Base-by-base conservation (phyloP, 2,888 invertebrate genomes). In the Cataglyphis altisquamis region DNA sequence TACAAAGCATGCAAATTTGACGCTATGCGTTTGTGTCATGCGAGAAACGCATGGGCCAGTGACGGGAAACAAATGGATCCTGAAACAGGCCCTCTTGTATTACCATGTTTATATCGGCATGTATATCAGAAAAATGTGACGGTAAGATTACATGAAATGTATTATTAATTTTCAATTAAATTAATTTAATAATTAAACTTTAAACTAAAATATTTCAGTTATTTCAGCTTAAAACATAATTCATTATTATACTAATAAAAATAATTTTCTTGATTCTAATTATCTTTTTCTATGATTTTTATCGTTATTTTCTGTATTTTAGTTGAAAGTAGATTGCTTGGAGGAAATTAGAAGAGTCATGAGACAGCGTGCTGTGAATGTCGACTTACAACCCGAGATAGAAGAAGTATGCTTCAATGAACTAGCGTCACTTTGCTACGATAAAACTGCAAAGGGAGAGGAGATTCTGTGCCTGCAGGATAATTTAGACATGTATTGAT, bases 381-480 rank as follows among this genome's bases (percentile, higher is more conserved):
- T 99, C 1, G 98, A 99, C 93, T 96, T 99, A 60, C 97, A 98
- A 92, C 99, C 99, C 1, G 98, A 99, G 95, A 97, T 99, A 68
- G 99, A 99, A 95, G 97, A 98, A 91, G 96, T 96, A 55, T 99
- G 99, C 93, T 96, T 99, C 32, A 96, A 97, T 86, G 99, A 99
- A 92, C 96, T 99, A 29, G 97, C 98, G 0, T 96, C 96, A 83
- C 96, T 96, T 90, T 99, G 99, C 94, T 97, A 97, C 83, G 97
- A 97, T 89, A 97, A 98, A 94, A 97, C 97, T n/a, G 97, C 97
- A 45, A 97, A 97, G 94, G 98, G 98, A 39, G 97, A 98, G 94
- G 99, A 99, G 96, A 97, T 99, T 96, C 95, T 96, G 83, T 99
- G 99, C 93, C 96, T 99, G 68, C 99, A 99, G 95, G 97, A 97